Evolutionary conservation across 2,113 vertebrate genomes (phyloP), one percentile per base, ranked within the genome.

Genomic region (western clawed frog (Xenopus tropicalis)): DNA sequence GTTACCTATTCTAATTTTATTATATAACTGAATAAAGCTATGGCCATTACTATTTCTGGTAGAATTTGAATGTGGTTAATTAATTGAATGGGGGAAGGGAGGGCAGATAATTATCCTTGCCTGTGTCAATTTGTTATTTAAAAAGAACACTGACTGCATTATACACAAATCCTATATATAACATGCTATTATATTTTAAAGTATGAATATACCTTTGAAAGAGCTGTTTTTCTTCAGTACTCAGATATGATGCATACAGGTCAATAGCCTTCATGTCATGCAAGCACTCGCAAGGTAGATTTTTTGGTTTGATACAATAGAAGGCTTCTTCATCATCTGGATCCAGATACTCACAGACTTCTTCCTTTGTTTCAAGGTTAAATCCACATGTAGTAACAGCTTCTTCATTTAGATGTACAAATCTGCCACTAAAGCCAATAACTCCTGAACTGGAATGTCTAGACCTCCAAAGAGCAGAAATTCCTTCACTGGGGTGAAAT

Each of bases 271-370:
- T 73, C 69, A 58, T 10, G 2, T 29, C 51, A n/a, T 4, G 25
- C 56, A 46, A 24, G 58, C 6, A 22, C 4, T 59, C 54, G 61
- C 69, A 72, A 8, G 62, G 20, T 5, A 68, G 37, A 21, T 3
- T 51, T n/a, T 1, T 37, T 12, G 43, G 17, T 70, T 74, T 77
- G 63, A 58, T 1, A 2, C 25, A 82, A 63, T 82, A 80, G 78
- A 80, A 86, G n/a, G 70, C 77, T 57, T 84, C 84, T 54, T 83
- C 79, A 20, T 82, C 71, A 10, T 19, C 43, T 12, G 59, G 43
- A 20, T 85, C 64, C 10, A 75, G 14, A 24, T 84, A 80, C 7
- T 72, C 70, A 9, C 84, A 85, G 2, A 83, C 42, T 17, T 83
- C 67, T n/a, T 14, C 16, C 13, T n/a, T 23, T 59, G 37, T 23